Percentiles rank a stretch among this genome's conserved stretches.
phyloP scores from a whole-genome alignment of 2,113 vertebrate genomes.

The Bubo blakistoni region DNA sequence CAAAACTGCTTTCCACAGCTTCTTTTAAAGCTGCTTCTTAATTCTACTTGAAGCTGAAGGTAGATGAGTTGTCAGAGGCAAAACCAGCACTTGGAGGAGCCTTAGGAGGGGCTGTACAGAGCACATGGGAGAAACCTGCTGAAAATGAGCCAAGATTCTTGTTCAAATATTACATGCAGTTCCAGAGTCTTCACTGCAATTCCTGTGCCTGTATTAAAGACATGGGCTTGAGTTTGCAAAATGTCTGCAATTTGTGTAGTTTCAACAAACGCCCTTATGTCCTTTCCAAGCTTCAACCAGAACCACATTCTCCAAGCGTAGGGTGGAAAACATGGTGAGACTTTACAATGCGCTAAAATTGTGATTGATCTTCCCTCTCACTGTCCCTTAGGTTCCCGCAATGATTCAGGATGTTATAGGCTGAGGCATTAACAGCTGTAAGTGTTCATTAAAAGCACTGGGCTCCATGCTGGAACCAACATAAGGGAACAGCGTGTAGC shows the following conservation, averaged over 20 bases:
- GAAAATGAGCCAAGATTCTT: not conserved
- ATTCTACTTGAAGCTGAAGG: not conserved
- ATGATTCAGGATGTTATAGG: not conserved
- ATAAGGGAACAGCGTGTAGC: constrained; percentile 1
- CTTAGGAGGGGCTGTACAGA: not conserved
- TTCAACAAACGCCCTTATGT: not conserved
- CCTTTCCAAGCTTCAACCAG: not conserved
- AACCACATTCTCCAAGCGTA: not conserved
- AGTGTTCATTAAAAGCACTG: not conserved
- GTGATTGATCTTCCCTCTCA: not conserved
- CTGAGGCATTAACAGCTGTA: not conserved
- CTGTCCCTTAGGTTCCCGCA: not conserved
- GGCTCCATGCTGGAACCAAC: not conserved
- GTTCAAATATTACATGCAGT: not conserved
- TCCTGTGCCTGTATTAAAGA: not conserved
- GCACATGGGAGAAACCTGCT: not conserved
- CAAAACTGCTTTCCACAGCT: not conserved
- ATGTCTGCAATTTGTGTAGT: not conserved
- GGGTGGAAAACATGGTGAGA: not conserved
- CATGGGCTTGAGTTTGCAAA: not conserved
- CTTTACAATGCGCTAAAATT: not conserved
- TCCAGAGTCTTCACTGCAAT: not conserved
- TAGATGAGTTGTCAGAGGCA: not conserved
- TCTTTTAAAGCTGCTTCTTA: not conserved
- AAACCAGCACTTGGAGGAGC: not conserved